A percentile compares a stretch with the other conserved stretches of the same genome.
These are phyloP conservation scores for Dasyornis broadbenti DNA, from an alignment of 2,113 vertebrate species.

Conservation along the genomic window DNA sequence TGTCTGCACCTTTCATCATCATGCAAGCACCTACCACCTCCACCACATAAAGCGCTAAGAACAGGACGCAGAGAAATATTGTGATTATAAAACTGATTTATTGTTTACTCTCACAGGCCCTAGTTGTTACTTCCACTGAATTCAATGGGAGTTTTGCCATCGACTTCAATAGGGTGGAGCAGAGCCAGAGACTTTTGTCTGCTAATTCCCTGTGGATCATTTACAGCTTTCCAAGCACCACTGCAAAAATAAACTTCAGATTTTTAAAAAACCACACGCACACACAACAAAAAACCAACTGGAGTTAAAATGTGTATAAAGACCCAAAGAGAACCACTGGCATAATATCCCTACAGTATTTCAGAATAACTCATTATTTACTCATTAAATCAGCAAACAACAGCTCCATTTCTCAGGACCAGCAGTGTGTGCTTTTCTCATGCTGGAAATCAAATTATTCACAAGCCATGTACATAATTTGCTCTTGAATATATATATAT, in stretches of 20 bases:
- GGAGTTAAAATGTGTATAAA: conserved; percentile 13
- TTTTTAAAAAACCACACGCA: conserved; percentile 20
- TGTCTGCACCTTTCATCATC: not conserved
- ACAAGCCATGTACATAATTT: not conserved
- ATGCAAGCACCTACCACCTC: not conserved
- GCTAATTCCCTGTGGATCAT: conserved; percentile 56
- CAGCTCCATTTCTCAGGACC: conserved; percentile 7
- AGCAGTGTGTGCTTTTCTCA: not conserved
- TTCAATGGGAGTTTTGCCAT: conserved; percentile 30
- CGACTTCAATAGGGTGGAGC: conserved; percentile 23
- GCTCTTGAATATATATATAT: not conserved
- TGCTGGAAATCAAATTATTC: not conserved
- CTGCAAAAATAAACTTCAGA: conserved; percentile 61
- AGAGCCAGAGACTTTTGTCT: conserved; percentile 46
- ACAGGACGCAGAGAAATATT: not conserved
- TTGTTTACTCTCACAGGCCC: not conserved
- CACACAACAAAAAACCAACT: conserved; percentile 35
- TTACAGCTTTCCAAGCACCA: conserved; percentile 53
- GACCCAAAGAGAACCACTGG: not conserved
- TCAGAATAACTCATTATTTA: conserved; percentile 19
- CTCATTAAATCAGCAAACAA: not conserved
- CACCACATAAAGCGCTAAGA: not conserved
- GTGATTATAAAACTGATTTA: not conserved
- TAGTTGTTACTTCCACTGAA: conserved; percentile 13
- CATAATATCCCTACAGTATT: not conserved